phyloP scores from a whole-genome alignment of 2,888 invertebrate genomes.

The Orthonychiurus folsomi region DNA sequence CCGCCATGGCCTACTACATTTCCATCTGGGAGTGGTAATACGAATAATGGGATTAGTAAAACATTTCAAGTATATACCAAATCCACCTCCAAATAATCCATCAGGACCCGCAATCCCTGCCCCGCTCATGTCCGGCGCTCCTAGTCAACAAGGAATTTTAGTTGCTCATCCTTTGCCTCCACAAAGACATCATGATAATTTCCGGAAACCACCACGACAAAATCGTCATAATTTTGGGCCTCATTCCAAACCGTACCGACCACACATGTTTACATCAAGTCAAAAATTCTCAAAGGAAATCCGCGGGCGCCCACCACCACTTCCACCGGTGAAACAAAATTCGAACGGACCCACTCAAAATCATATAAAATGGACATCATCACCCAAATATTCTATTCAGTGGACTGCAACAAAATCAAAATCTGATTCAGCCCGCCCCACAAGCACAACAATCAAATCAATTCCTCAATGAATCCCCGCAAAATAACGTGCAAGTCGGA shows the following conservation, averaged over 20 bases:
- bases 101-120: neutral
- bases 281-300: slow-evolving; percentile 10
- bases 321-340: no score
- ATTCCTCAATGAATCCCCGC: no score
- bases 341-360: no score
- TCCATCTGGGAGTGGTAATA: slow-evolving; percentile 4
- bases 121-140: neutral
- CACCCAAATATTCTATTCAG: no score
- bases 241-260: neutral
- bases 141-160: slow-evolving; percentile 20
- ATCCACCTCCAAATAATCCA: slow-evolving; percentile 9
- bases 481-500: no score
- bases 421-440: no score
- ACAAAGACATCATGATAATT: neutral
- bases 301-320: no score
- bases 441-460: no score
- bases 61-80: neutral
- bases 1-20: slow-evolving; percentile 36
- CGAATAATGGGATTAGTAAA: neutral
- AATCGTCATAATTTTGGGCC: neutral
- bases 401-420: no score
- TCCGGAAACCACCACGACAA: neutral
- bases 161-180: slow-evolving; percentile 24
- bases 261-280: no score
- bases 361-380: no score